phyloP scores from a whole-genome alignment of 1,140 invertebrate genomes.

The Diabrotica undecimpunctata region DNA sequence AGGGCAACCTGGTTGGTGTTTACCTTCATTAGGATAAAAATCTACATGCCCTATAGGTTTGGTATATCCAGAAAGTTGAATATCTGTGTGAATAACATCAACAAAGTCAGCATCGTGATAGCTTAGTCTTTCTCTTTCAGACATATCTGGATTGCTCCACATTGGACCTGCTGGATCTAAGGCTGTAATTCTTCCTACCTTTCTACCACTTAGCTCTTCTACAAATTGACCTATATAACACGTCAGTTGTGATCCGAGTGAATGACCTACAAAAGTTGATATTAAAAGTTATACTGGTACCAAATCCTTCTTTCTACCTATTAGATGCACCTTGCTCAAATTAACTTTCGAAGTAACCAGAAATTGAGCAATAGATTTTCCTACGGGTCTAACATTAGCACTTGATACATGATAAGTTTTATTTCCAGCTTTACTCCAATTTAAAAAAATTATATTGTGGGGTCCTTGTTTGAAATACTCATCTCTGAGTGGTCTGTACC shows the following conservation, averaged over 20 bases:
- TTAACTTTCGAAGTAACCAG: conserved; percentile 21
- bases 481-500: conserved; percentile 26
- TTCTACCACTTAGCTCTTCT: conserved; percentile 30
- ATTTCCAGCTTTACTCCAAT: conserved; percentile 46
- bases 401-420: conserved; percentile 25
- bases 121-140: conserved; percentile 63
- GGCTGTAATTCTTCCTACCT: conserved; percentile 53
- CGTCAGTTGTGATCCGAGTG: conserved; percentile 70
- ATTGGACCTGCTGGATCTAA: conserved; percentile 67
- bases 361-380: conserved; percentile 32
- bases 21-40: conserved; percentile 24
- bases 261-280: conserved; percentile 65
- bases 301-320: conserved; percentile 16
- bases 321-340: conserved; percentile 28
- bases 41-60: conserved; percentile 24
- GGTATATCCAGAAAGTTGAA: conserved; percentile 35
- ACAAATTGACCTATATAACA: conserved; percentile 62
- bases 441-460: conserved; percentile 60
- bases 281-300: too few species aligned
- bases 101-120: conserved; percentile 77
- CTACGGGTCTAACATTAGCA: conserved; percentile 30
- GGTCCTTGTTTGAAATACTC: conserved; percentile 53
- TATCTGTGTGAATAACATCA: conserved; percentile 79
- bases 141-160: conserved; percentile 50
- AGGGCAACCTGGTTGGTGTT: conserved; percentile 23